Base-by-base conservation (phyloP, 2,113 vertebrate genomes). In the Ellobius talpinus region DNA sequence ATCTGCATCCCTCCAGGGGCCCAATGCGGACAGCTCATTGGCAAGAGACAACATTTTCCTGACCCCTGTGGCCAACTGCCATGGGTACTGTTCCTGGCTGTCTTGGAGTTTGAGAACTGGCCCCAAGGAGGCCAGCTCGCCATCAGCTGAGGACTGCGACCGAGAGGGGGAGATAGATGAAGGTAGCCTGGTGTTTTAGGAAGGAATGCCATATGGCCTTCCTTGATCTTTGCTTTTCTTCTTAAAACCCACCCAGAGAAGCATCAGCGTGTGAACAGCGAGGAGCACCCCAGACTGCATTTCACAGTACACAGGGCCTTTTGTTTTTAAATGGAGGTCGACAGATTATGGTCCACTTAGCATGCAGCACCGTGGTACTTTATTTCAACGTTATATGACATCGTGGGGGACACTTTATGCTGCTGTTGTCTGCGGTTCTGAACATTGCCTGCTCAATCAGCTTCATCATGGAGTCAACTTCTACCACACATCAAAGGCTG, bases 401-500 rank as follows among this genome's bases (percentile, higher is more conserved):
- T 98, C 98, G 97, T 97, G 97, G 96, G 98, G 98, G 97, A 97
- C 97, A 94, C 98, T 96, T 97, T 97, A 97, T 96, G 98, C 96
- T 97, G 98, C 97, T 98, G 98, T 98, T 98, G 98, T 98, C 98
- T 96, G 97, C 98, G 98, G 98, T 98, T 98, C 96, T 72, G 97
- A 98, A 98, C 98, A 96, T 97, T 96, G 97, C 98, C 98, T 98
- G 98, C 98, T 98, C 98, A 97, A 98, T 98, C 98, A 98, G 95
- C 98, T 96, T 94, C 95, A 97, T 98, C 98, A 98, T 97, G 97
- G 93, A 98, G 98, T 98, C 98, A 96, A 95, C 98, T 98, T 98
- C 98, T 97, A 97, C 87, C 94, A 97, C 97, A 98, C 99, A 98
- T 99, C 98, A 98, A 98, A 99, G 98, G 97, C 98, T 97, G 98